Evolutionary conservation across 1,140 invertebrate species (phyloP), one percentile per base, ranked within the genome.

Genomic region (Drosophila sturtevanti): DNA sequence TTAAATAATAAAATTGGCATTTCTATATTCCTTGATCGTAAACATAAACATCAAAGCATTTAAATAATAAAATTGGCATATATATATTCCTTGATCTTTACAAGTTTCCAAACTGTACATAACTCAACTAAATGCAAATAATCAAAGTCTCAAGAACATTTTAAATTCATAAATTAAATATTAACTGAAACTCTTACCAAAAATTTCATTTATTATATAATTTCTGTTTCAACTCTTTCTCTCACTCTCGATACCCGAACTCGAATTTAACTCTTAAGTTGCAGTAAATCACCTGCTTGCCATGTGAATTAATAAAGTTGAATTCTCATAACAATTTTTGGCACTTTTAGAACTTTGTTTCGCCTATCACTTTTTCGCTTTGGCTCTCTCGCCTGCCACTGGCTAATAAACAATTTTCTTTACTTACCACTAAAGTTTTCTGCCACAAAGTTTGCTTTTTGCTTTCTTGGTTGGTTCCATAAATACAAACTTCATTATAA

Each of bases 401-500:
- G 11, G 41, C 41, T 48, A 48, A 55, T 55, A 55, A 55, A 55
- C 54, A 56, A 56, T 56, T 56, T 56, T 56, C 54, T 56, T 56
- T 35, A 14, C n/a, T 27, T 35, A 16, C 18, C 41, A 48, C 41
- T 56, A 56, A 55, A 55, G 12, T 55, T 34, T 56, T 2, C 21
- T 12, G 27, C 54, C 27, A 16, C 54, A 24, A 56, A 56, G n/a
- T 56, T 56, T 18, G 18, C 41, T 48, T 48, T 48, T 48, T 21
- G 9, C 11, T 18, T 48, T 21, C 16, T 44, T 44, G 41, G 41
- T 35, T 34, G 11, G 54, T 56, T 12, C 0, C 54, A 1, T 14
- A 56, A 56, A 21, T 21, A 18, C 41, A 48, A 56, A 56, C 54
- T 56, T 56, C 54, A 56, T 56, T 56, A 56, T 56, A 56, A 56